phyloP scores from a whole-genome alignment of 2,797 vertebrate genomes.

The Mormyrops attenuatus region DNA sequence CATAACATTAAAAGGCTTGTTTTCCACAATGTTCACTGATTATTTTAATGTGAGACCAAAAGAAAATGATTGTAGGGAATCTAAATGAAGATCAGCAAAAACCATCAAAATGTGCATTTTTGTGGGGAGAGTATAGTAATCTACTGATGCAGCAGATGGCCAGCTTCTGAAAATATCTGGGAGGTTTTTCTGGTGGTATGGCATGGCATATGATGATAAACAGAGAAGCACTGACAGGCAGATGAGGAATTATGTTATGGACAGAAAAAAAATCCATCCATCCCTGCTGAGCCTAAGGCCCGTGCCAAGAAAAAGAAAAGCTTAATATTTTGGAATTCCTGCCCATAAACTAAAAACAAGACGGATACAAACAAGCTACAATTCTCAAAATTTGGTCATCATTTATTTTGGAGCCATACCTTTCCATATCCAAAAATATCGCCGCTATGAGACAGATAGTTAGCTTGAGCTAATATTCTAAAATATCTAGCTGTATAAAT shows the following conservation, averaged over 20 bases:
- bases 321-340: not conserved
- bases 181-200: not conserved
- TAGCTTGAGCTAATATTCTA: not conserved
- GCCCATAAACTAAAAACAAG: not conserved
- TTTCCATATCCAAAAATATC: not conserved
- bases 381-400: not conserved
- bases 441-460: not conserved
- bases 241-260: conserved; percentile 10
- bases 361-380: not conserved
- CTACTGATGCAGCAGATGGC: not conserved
- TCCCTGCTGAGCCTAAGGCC: not conserved
- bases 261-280: not conserved
- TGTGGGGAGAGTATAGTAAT: not conserved
- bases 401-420: not conserved
- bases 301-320: not conserved
- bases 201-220: conserved; percentile 13
- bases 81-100: not conserved
- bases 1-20: not conserved
- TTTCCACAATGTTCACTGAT: not conserved
- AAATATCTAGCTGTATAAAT: not conserved
- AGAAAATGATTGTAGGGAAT: not conserved
- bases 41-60: not conserved
- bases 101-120: not conserved
- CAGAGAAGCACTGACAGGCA: not conserved
- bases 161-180: not conserved